Evolutionary conservation across 2,797 vertebrate species (phyloP).

Genomic region (Lates japonicus): DNA sequence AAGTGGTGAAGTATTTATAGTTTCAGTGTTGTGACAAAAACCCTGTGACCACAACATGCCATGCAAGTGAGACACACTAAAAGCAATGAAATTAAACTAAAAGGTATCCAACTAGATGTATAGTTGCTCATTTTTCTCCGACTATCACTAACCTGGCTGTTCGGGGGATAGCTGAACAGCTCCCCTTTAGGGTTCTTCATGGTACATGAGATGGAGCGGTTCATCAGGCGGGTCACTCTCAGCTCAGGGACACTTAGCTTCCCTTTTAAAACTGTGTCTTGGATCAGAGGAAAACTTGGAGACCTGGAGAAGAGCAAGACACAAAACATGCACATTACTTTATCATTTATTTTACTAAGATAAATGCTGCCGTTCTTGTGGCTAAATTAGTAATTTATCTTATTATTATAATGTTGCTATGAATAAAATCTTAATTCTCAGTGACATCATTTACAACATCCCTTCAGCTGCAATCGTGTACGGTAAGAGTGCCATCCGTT

Average conservation of each 20-base stretch:
- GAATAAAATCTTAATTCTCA: neutral
- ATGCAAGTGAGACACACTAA: slow-evolving; percentile 4
- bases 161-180: slow-evolving; percentile 93
- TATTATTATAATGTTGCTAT: neutral
- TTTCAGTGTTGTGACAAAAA: slow-evolving; percentile 11
- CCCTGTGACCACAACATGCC: neutral
- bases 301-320: slow-evolving; percentile 85
- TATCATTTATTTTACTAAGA: neutral
- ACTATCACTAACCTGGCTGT: slow-evolving; percentile 91
- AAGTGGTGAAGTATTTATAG: slow-evolving; percentile 4
- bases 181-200: slow-evolving; percentile 98
- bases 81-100: neutral
- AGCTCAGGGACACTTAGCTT: slow-evolving; percentile 95
- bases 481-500: slow-evolving; percentile 2
- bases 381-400: neutral
- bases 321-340: neutral
- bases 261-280: slow-evolving; percentile 96
- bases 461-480: neutral
- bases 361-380: neutral
- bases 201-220: slow-evolving; percentile 96
- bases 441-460: neutral
- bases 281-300: slow-evolving; percentile 97
- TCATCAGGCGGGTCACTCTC: slow-evolving; percentile 96
- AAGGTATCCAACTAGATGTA: slow-evolving; percentile 7
- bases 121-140: neutral